A percentile compares a stretch with the other conserved stretches of the same genome.
Evolutionary conservation across 2,888 invertebrate genomes (phyloP).

Genomic region (Pollenia amentaria): DNA sequence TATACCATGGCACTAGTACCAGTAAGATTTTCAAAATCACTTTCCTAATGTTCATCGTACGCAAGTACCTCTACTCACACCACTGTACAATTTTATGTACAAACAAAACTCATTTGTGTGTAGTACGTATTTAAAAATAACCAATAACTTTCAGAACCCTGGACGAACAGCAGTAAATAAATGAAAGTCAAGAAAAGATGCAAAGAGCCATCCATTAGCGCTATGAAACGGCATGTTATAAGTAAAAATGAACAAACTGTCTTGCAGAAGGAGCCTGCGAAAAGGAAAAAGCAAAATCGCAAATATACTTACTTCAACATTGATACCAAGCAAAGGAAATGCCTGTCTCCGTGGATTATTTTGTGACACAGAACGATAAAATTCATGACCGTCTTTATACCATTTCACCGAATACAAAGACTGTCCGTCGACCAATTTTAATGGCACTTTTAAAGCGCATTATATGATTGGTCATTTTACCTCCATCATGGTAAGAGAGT

Average conservation of each 20-base stretch:
- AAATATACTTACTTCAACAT: conserved; percentile 91
- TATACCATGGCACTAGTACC: no score
- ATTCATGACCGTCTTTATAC: conserved; percentile 96
- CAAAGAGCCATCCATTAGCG: background rate
- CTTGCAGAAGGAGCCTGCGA: background rate
- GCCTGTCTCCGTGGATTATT: conserved; percentile 92
- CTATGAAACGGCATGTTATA: background rate
- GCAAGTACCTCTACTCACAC: no score
- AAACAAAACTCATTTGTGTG: no score
- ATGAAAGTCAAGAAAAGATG: background rate
- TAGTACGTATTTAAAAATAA: background rate
- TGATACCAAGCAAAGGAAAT: conserved; percentile 92
- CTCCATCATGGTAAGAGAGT: conserved; percentile 90
- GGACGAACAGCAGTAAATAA: background rate
- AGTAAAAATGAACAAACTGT: background rate
- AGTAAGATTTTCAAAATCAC: no score
- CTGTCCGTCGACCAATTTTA: conserved; percentile 92
- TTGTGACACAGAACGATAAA: conserved; percentile 93
- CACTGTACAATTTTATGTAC: no score
- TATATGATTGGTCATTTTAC: conserved; percentile 93
- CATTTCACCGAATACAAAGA: conserved; percentile 95
- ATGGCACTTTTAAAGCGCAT: conserved; percentile 91
- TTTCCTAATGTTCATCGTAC: no score
- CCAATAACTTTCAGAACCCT: background rate
- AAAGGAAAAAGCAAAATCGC: background rate